These are phyloP conservation scores for Loripinus fragilis DNA, from an alignment of 2,888 invertebrate species.

Conservation along the genomic window DNA sequence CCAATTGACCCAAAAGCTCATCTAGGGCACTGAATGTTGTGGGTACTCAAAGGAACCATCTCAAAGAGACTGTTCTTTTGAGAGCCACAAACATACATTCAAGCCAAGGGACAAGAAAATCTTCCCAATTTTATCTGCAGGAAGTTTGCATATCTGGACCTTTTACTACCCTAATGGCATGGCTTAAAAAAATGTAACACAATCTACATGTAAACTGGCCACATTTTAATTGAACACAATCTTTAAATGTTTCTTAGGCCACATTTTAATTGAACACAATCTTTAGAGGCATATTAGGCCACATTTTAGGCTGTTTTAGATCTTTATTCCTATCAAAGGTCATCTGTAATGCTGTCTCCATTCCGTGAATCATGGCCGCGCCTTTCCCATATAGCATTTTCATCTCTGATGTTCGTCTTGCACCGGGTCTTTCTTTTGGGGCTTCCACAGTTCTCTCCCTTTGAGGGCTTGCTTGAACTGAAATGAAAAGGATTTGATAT, in stretches of 20 bases:
- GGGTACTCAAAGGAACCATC: too few relatives aligned
- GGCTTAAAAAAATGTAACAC: too few relatives aligned
- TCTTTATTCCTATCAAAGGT: constrained; percentile 88
- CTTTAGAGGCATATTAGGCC: constrained; percentile 90
- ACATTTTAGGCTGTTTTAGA: constrained; percentile 87
- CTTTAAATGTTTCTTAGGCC: constrained; percentile 88
- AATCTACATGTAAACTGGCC: too few relatives aligned
- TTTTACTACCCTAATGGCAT: too few relatives aligned
- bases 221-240: constrained; percentile 67
- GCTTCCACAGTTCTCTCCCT: constrained; percentile 61
- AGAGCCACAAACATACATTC: too few relatives aligned
- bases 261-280: constrained; percentile 67
- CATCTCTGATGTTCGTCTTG: constrained; percentile 78
- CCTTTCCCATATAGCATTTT: constrained; percentile 87
- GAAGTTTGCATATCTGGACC: too few relatives aligned
- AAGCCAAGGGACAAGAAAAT: too few relatives aligned
- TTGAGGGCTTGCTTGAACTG: constrained; percentile 3
- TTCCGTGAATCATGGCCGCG: constrained; percentile 88
- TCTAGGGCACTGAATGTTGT: too few relatives aligned
- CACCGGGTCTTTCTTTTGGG: constrained; percentile 80
- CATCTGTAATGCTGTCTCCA: constrained; percentile 89
- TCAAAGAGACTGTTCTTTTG: too few relatives aligned
- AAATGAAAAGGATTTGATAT: background rate
- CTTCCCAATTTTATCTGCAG: too few relatives aligned
- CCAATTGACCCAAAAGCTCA: too few relatives aligned